Percentiles rank a stretch among this genome's conserved stretches.
Conservation (phyloP, 1,140 invertebrate genomes). For the Littorina saxatilis region DNA sequence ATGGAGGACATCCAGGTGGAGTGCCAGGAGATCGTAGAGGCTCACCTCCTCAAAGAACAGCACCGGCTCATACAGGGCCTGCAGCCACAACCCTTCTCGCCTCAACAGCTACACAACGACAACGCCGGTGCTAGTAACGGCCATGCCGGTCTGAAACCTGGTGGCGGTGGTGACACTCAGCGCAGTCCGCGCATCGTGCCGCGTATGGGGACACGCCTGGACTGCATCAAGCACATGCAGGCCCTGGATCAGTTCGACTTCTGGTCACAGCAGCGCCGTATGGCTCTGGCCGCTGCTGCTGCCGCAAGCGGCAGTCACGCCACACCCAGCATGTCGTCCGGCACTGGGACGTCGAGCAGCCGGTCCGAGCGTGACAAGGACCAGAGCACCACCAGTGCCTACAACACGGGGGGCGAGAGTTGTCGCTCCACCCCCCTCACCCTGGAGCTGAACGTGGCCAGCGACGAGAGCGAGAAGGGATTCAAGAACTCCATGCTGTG, state of each 20-base stretch:
- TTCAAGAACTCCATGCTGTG: conserved; percentile 73
- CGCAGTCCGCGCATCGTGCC: conserved; percentile 73
- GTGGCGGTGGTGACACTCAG: conserved; percentile 47
- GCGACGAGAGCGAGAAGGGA: conserved; percentile 68
- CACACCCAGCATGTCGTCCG: background rate
- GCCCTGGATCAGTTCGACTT: conserved; percentile 43
- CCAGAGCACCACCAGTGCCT: conserved; percentile 77
- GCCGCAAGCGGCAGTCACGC: background rate
- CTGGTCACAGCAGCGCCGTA: conserved; percentile 29
- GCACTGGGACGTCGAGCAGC: conserved; percentile 38
- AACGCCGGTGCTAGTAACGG: background rate
- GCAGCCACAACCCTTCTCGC: background rate
- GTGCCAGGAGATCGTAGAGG: conserved; percentile 75
- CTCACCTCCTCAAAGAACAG: conserved; percentile 61
- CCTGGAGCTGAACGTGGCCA: conserved; percentile 79
- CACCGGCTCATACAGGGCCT: conserved; percentile 38
- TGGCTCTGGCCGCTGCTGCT: conserved; percentile 22
- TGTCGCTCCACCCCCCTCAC: conserved; percentile 83
- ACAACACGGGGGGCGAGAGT: conserved; percentile 86
- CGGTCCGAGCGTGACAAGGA: conserved; percentile 59
- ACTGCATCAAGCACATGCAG: conserved; percentile 72
- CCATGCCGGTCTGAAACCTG: background rate
- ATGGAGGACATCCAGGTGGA: conserved; percentile 79
- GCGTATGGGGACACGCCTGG: conserved; percentile 77
- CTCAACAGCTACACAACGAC: background rate